These are phyloP conservation scores for Aphelinus certus DNA, from an alignment of 1,140 invertebrate genomes.

Conservation along the genomic window DNA sequence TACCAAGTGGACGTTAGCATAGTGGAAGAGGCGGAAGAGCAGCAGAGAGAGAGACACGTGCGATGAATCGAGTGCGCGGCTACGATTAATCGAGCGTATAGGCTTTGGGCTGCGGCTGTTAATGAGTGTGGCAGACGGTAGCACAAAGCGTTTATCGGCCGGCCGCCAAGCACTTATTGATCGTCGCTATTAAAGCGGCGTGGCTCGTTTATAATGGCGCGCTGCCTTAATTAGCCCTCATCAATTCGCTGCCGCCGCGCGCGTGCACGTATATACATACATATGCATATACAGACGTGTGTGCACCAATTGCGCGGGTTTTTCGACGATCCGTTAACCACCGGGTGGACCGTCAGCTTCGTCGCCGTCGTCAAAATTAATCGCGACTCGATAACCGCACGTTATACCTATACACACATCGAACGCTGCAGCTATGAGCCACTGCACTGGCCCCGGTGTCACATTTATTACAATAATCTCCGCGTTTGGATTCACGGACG, in stretches of 20 bases:
- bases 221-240: conserved; percentile 62
- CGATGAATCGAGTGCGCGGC: neutral
- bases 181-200: conserved; percentile 61
- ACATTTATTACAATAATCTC: too few species aligned
- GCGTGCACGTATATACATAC: conserved; percentile 5
- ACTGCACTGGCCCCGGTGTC: too few species aligned
- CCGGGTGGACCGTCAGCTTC: neutral
- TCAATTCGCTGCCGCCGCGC: conserved; percentile 50
- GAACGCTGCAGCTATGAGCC: too few species aligned
- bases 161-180: conserved; percentile 59
- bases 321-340: neutral
- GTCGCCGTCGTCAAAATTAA: too few species aligned
- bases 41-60: too few species aligned
- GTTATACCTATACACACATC: too few species aligned
- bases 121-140: conserved; percentile 41
- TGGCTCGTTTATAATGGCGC: conserved; percentile 61
- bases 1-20: too few species aligned
- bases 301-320: neutral
- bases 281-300: conserved; percentile 6
- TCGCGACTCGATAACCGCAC: neutral
- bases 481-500: too few species aligned
- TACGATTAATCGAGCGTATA: neutral
- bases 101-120: conserved; percentile 10
- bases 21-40: too few species aligned
- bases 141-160: conserved; percentile 61